Percentiles rank a stretch among this genome's conserved stretches.
Evolutionary conservation across 2,113 vertebrate genomes (phyloP).

Genomic region (Seriola dumerili): DNA sequence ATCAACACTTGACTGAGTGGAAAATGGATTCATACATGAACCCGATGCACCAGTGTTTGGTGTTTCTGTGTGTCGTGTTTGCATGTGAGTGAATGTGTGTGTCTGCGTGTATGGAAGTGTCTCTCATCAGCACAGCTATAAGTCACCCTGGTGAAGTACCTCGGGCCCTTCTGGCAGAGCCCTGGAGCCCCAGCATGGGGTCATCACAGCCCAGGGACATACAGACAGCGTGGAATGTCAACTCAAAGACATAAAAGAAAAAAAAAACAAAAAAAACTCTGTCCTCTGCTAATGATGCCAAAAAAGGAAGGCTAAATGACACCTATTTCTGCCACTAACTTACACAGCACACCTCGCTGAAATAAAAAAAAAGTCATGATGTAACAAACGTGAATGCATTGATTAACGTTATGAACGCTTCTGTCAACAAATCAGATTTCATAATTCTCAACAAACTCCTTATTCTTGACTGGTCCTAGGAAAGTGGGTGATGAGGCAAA

Average conservation of each 20-base stretch:
- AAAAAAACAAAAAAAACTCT: constrained; percentile 2
- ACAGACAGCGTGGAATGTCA: constrained; percentile 76
- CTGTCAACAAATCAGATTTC: neutral
- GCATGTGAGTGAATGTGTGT: constrained; percentile 17
- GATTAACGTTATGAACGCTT: neutral
- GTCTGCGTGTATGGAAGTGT: constrained; percentile 44
- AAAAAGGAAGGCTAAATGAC: neutral
- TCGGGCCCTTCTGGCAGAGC: constrained; percentile 68
- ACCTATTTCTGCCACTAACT: neutral
- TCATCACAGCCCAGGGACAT: constrained; percentile 71
- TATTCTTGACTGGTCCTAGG: constrained; percentile 6
- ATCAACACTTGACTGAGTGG: neutral
- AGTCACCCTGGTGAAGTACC: constrained; percentile 81
- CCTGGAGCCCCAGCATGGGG: constrained; percentile 75
- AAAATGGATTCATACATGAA: constrained; percentile 1
- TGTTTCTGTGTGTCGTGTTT: constrained; percentile 9
- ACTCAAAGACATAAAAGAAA: constrained; percentile 75
- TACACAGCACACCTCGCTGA: neutral
- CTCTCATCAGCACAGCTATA: constrained; percentile 64
- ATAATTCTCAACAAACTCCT: neutral
- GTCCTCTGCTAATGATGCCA: constrained; percentile 19
- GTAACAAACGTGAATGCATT: neutral
- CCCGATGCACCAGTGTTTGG: neutral
- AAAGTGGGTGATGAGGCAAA: constrained; percentile 50
- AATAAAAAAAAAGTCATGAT: neutral